These are phyloP conservation scores for Nemoura dubitans DNA, from an alignment of 2,888 invertebrate species.

Conservation along the genomic window DNA sequence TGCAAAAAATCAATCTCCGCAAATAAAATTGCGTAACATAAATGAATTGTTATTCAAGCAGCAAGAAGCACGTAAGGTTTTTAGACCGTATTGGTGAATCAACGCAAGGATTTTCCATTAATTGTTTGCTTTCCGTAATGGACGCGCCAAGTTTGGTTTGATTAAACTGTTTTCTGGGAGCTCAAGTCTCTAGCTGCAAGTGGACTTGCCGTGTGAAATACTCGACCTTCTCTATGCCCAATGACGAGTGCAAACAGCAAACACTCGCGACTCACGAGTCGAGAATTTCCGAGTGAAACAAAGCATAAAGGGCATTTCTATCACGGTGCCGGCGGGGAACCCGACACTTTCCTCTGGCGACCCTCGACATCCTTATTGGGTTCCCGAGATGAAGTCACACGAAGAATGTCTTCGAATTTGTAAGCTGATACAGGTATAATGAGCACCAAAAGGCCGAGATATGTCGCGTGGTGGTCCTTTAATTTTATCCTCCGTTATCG, in stretches of 20 bases:
- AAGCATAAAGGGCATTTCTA: background rate
- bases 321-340: background rate
- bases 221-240: background rate
- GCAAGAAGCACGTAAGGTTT: slow-evolving; percentile 41
- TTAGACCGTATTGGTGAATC: slow-evolving; percentile 29
- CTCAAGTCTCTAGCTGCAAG: too few relatives aligned
- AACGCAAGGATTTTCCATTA: background rate
- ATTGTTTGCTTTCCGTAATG: background rate
- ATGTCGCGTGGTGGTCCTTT: background rate
- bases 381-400: background rate
- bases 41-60: slow-evolving; percentile 34
- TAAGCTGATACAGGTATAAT: too few relatives aligned
- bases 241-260: background rate
- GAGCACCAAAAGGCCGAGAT: too few relatives aligned
- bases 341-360: background rate
- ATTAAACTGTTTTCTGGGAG: background rate
- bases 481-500: too few relatives aligned
- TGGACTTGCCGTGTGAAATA: slow-evolving; percentile 1
- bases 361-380: background rate
- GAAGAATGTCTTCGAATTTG: too few relatives aligned
- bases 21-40: slow-evolving; percentile 40
- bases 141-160: background rate
- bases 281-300: background rate
- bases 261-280: background rate
- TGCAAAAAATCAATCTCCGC: slow-evolving; percentile 45